These are phyloP conservation scores for Cynoglossus semilaevis DNA, from an alignment of 2,113 vertebrate species.

Conservation along the genomic window DNA sequence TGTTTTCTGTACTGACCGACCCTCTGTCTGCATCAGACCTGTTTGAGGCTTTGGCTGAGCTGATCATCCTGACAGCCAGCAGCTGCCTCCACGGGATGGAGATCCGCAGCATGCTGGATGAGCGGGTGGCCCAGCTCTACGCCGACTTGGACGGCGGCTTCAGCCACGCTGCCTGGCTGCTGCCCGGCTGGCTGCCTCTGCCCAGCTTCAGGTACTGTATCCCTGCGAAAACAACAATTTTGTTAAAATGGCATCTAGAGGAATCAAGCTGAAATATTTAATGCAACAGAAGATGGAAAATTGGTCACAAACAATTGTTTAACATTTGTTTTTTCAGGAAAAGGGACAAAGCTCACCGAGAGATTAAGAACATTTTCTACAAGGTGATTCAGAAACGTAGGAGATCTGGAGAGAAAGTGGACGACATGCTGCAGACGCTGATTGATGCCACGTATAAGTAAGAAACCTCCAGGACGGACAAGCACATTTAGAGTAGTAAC, in stretches of 20 bases:
- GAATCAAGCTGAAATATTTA: background rate
- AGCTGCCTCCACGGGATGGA: conserved; percentile 94
- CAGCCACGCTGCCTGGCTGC: conserved; percentile 90
- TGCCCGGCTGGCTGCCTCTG: conserved; percentile 93
- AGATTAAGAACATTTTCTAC: conserved; percentile 93
- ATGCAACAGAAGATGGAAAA: background rate
- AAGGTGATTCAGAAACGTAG: conserved; percentile 90
- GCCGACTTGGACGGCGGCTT: conserved; percentile 95
- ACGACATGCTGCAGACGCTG: conserved; percentile 96
- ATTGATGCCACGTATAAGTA: conserved; percentile 95
- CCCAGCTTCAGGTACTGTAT: conserved; percentile 98
- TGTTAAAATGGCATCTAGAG: too few species aligned
- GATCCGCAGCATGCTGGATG: conserved; percentile 85
- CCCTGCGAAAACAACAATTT: background rate
- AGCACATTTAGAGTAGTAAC: background rate
- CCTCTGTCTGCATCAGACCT: conserved; percentile 78
- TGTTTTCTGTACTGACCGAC: background rate
- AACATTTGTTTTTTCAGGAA: conserved; percentile 69
- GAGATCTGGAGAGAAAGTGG: conserved; percentile 76
- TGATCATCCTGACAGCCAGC: conserved; percentile 97
- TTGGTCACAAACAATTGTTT: too few species aligned
- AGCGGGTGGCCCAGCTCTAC: conserved; percentile 91
- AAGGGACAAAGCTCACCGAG: conserved; percentile 87
- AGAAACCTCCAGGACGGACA: conserved; percentile 15
- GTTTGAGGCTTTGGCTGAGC: conserved; percentile 92